A percentile compares a stretch with the other conserved stretches of the same genome.
These are phyloP conservation scores for Cyclargus thomasi DNA, from an alignment of 1,140 invertebrate genomes.

Conservation along the genomic window DNA sequence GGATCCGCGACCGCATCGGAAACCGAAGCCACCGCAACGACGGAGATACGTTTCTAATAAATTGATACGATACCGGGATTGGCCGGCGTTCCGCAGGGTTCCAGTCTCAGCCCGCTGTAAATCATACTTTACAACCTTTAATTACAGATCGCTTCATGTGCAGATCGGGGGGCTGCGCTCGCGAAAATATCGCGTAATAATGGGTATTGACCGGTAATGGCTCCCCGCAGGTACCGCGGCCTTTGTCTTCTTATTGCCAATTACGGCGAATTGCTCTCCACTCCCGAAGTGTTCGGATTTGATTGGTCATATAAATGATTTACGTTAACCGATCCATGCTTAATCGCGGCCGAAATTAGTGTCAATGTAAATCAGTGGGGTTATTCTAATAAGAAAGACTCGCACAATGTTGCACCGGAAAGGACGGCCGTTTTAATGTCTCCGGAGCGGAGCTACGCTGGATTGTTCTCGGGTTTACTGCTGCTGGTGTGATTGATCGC, in stretches of 20 bases:
- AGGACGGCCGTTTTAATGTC: conserved; percentile 73
- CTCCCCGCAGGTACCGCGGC: conserved; percentile 67
- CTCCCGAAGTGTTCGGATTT: conserved; percentile 51
- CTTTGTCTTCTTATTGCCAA: conserved; percentile 74
- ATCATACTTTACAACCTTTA: conserved; percentile 74
- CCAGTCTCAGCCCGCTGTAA: conserved; percentile 63
- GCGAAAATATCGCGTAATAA: conserved; percentile 74
- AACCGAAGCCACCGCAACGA: conserved; percentile 63
- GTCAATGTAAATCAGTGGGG: conserved; percentile 41
- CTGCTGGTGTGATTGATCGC: conserved; percentile 68
- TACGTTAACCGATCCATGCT: conserved; percentile 34
- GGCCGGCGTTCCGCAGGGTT: conserved; percentile 56
- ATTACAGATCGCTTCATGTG: conserved; percentile 72
- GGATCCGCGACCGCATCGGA: conserved; percentile 62
- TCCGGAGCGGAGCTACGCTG: conserved; percentile 72
- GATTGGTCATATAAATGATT: conserved; percentile 65
- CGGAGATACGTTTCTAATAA: conserved; percentile 67
- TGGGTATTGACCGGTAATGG: conserved; percentile 72
- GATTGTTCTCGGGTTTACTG: conserved; percentile 73
- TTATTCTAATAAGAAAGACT: conserved; percentile 57
- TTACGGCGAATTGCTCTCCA: conserved; percentile 69
- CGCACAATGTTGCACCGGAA: conserved; percentile 70
- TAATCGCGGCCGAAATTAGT: conserved; percentile 33
- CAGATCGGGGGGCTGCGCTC: conserved; percentile 66
- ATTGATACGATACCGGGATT: conserved; percentile 66